These are phyloP conservation scores for Sogatella furcifera DNA, from an alignment of 1,140 invertebrate species.

Conservation along the genomic window DNA sequence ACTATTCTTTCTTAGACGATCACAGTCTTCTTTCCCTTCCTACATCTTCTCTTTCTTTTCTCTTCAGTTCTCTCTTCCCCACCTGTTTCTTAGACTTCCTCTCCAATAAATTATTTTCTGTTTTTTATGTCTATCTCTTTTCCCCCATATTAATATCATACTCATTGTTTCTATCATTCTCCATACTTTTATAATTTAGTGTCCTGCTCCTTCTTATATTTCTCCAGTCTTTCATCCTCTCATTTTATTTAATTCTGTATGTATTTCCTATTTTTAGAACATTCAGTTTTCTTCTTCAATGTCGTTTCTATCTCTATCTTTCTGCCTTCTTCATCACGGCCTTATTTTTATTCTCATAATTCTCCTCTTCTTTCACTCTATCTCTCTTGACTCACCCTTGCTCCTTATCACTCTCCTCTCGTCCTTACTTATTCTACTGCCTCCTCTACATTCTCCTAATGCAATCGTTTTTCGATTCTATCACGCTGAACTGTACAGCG, in stretches of 20 bases:
- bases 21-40: slow-evolving; percentile 10
- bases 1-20: slow-evolving; percentile 2
- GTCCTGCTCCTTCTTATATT: background rate
- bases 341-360: background rate
- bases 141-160: slow-evolving; percentile 10
- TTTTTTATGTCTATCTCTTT: slow-evolving; percentile 10
- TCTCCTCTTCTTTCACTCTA: background rate
- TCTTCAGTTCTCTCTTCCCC: background rate
- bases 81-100: background rate
- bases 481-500: too few relatives aligned
- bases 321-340: background rate
- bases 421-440: slow-evolving; percentile 28
- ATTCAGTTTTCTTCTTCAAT: too few relatives aligned
- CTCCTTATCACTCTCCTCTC: slow-evolving; percentile 1
- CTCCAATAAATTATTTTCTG: slow-evolving; percentile 2
- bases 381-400: slow-evolving; percentile 2
- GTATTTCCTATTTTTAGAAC: too few relatives aligned
- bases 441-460: too few relatives aligned
- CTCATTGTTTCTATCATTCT: background rate
- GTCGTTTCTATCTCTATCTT: slow-evolving; percentile 10
- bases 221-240: background rate
- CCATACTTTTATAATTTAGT: too few relatives aligned
- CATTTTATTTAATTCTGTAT: too few relatives aligned
- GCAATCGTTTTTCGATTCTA: too few relatives aligned
- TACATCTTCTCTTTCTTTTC: slow-evolving; percentile 8